Percentiles rank a stretch among this genome's conserved stretches.
phyloP scores from a whole-genome alignment of 2,113 vertebrate species.

The Lasiurus borealis region DNA sequence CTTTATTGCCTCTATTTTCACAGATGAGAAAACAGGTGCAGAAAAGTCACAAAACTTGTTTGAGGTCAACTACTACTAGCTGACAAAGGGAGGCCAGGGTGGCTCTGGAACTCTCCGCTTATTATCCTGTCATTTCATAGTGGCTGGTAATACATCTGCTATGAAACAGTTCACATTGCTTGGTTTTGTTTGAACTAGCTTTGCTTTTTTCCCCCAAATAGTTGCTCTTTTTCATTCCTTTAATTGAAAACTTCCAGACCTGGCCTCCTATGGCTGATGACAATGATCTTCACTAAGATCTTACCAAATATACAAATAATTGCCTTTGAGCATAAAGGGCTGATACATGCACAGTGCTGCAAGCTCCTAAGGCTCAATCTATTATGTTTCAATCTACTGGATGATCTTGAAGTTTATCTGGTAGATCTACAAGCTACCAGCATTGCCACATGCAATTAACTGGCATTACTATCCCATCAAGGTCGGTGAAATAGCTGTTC shows the following conservation, averaged over 20 bases:
- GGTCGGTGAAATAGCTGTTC: neutral
- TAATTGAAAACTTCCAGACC: neutral
- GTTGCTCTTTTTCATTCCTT: slow-evolving; percentile 42
- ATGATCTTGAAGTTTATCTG: neutral
- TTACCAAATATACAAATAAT: neutral
- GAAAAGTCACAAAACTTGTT: neutral
- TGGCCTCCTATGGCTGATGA: neutral
- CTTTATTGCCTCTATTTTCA: neutral
- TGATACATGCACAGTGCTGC: neutral
- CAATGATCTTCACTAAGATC: neutral
- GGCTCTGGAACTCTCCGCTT: neutral
- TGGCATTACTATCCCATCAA: neutral
- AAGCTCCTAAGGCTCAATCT: neutral
- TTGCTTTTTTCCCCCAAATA: neutral
- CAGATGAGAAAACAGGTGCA: neutral
- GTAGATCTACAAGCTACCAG: neutral
- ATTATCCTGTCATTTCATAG: neutral
- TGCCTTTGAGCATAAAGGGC: neutral
- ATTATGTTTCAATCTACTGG: neutral
- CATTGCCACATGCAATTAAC: rapidly evolving
- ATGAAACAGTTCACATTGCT: neutral
- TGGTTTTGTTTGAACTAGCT: neutral
- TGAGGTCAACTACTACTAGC: neutral
- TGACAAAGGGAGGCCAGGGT: neutral
- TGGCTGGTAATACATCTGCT: neutral